A percentile compares a stretch with the other conserved stretches of the same genome.
These are phyloP conservation scores for Manis pentadactyla DNA, from an alignment of 2,797 vertebrate genomes.

Conservation along the genomic window DNA sequence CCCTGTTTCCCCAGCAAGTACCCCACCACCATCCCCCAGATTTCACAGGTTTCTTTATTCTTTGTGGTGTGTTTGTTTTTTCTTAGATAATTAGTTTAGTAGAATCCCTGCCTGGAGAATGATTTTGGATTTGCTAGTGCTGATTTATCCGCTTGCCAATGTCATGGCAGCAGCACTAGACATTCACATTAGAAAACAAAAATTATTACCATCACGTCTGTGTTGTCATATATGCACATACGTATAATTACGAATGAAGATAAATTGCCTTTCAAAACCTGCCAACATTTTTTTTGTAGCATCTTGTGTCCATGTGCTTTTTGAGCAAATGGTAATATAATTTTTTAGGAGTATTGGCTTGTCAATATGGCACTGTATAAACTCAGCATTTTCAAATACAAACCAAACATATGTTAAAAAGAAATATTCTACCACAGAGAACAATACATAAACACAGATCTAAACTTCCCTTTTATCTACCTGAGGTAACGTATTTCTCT, in stretches of 20 bases:
- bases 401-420: slow-evolving; percentile 34
- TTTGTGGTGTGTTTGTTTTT: slow-evolving; percentile 71
- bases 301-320: slow-evolving; percentile 47
- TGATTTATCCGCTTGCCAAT: slow-evolving; percentile 70
- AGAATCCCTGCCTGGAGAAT: slow-evolving; percentile 64
- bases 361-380: background rate
- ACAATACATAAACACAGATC: slow-evolving; percentile 57
- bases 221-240: background rate
- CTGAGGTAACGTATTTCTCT: background rate
- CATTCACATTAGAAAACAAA: slow-evolving; percentile 18
- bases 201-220: background rate
- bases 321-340: slow-evolving; percentile 63
- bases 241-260: slow-evolving; percentile 50
- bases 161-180: slow-evolving; percentile 14
- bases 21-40: slow-evolving; percentile 42
- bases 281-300: slow-evolving; percentile 44
- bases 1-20: slow-evolving; percentile 55
- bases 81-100: slow-evolving; percentile 72
- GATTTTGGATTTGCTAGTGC: slow-evolving; percentile 58
- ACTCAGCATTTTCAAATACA: slow-evolving; percentile 54
- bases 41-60: slow-evolving; percentile 66
- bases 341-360: slow-evolving; percentile 25
- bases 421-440: slow-evolving; percentile 34
- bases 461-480: slow-evolving; percentile 35
- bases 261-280: background rate